phyloP scores from a whole-genome alignment of 2,888 invertebrate species.

The Mythimna lalbum region DNA sequence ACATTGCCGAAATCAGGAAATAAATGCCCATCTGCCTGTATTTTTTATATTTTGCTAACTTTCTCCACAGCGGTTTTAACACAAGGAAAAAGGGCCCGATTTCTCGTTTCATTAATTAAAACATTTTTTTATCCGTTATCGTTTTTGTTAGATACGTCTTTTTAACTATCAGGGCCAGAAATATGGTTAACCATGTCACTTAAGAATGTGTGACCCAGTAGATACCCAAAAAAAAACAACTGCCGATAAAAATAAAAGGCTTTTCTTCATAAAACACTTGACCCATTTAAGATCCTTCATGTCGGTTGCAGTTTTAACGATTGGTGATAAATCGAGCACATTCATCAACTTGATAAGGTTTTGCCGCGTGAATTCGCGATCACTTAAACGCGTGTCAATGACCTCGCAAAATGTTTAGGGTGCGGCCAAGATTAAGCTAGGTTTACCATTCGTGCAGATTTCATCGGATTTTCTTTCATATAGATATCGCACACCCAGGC shows the following conservation, averaged over 20 bases:
- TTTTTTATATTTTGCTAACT: too few species aligned
- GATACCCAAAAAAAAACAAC: background rate
- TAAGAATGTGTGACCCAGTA: slow-evolving; percentile 10
- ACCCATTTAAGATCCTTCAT: slow-evolving; percentile 42
- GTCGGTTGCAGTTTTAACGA: slow-evolving; percentile 43
- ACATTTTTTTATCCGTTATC: too few species aligned
- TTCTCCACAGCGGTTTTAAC: too few species aligned
- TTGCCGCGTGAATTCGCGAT: slow-evolving; percentile 17
- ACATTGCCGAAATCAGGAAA: too few species aligned
- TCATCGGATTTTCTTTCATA: background rate
- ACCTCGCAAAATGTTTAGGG: slow-evolving; percentile 51
- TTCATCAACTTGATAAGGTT: slow-evolving; percentile 58
- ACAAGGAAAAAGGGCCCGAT: too few species aligned
- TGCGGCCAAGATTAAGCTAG: slow-evolving; percentile 15
- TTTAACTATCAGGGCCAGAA: too few species aligned
- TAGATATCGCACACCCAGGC: too few species aligned
- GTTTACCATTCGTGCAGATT: background rate
- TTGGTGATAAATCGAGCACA: slow-evolving; percentile 38
- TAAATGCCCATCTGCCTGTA: too few species aligned
- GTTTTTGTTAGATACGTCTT: too few species aligned
- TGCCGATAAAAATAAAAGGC: slow-evolving; percentile 14
- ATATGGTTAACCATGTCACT: background rate
- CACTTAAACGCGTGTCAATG: slow-evolving; percentile 49
- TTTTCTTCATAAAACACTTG: slow-evolving; percentile 27
- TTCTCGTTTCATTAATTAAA: too few species aligned